Conservation (phyloP, 2,797 vertebrate genomes). For the Tapirus indicus region DNA sequence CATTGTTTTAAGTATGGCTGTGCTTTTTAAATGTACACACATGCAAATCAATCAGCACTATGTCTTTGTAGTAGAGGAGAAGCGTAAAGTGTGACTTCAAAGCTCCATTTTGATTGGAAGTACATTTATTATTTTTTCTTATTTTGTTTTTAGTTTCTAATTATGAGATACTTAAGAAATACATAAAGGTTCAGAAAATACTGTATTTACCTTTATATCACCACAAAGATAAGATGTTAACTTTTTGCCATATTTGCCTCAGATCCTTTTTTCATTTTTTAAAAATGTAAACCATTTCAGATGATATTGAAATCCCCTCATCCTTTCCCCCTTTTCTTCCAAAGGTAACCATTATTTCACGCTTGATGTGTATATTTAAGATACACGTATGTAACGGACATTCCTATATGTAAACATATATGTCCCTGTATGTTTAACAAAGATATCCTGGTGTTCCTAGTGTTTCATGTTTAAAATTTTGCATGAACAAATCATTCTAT, state of each 20-base stretch:
- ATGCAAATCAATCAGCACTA: neutral
- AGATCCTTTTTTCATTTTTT: neutral
- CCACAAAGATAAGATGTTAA: neutral
- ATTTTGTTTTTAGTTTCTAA: conserved; percentile 10
- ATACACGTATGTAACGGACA: neutral
- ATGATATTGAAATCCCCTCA: neutral
- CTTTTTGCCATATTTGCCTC: neutral
- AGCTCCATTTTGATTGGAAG: neutral
- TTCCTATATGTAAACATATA: neutral
- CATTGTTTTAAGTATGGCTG: neutral
- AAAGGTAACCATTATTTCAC: neutral
- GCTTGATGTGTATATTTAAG: neutral
- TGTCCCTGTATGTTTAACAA: neutral
- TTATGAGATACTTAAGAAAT: neutral
- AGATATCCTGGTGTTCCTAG: neutral
- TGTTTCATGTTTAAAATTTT: neutral
- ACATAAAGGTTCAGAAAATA: neutral
- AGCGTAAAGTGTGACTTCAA: neutral
- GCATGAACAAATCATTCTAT: neutral
- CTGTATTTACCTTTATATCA: neutral
- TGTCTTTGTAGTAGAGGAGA: neutral
- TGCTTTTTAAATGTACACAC: neutral
- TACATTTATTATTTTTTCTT: neutral
- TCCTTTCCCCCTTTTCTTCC: neutral
- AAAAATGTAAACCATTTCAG: neutral